Evolutionary conservation across 2,113 vertebrate genomes (phyloP).

Genomic region (Hippoglossus stenolepis): DNA sequence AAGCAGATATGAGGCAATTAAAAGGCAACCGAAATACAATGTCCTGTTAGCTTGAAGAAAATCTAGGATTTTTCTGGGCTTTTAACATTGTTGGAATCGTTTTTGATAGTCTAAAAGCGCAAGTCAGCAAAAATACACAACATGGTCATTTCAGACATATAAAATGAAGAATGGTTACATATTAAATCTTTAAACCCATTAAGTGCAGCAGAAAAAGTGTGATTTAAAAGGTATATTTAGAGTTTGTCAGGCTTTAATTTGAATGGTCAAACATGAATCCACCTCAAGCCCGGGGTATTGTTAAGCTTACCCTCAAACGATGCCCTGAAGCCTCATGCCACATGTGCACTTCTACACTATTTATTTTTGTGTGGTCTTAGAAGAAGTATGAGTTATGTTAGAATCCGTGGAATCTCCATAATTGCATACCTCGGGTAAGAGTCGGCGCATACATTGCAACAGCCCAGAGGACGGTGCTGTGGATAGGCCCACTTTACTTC

Average conservation of each 20-base stretch:
- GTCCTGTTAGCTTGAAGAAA: too few relatives aligned
- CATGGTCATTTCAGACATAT: background rate
- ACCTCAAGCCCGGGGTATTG: conserved; percentile 12
- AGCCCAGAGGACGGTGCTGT: conserved; percentile 65
- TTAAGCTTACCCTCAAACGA: conserved; percentile 36
- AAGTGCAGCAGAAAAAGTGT: background rate
- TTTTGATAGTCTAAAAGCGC: too few relatives aligned
- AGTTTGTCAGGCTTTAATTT: conserved; percentile 38
- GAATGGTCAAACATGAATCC: conserved; percentile 38
- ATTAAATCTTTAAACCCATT: background rate
- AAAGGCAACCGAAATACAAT: too few relatives aligned
- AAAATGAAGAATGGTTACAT: background rate
- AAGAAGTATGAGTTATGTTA: conserved; percentile 67
- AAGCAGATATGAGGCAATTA: too few relatives aligned
- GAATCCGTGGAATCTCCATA: conserved; percentile 78
- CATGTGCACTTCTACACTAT: conserved; percentile 65
- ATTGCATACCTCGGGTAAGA: conserved; percentile 62
- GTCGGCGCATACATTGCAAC: conserved; percentile 56
- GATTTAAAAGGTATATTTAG: conserved; percentile 13
- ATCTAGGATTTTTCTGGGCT: too few relatives aligned
- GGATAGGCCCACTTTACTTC: conserved; percentile 75
- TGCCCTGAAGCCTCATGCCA: conserved; percentile 43
- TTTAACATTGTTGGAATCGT: too few relatives aligned
- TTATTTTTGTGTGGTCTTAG: conserved; percentile 71
- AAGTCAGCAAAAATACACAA: too few relatives aligned